These are phyloP conservation scores for Morpho achilles DNA, from an alignment of 2,888 invertebrate genomes.

Conservation along the genomic window DNA sequence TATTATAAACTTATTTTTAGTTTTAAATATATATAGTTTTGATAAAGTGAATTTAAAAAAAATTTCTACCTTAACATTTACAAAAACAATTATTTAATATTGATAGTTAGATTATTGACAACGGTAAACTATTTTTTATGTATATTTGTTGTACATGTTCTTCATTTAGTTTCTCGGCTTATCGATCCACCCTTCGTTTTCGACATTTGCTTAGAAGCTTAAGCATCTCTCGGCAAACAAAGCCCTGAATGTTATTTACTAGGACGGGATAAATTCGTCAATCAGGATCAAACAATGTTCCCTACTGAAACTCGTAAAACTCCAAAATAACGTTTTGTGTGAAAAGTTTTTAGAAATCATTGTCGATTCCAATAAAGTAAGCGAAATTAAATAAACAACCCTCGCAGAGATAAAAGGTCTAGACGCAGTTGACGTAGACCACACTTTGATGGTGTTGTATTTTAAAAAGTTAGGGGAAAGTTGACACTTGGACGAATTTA, in stretches of 20 bases:
- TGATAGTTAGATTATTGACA: background rate
- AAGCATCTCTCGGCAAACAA: slow-evolving; percentile 41
- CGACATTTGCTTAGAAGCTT: slow-evolving; percentile 55
- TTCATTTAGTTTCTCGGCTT: slow-evolving; percentile 16
- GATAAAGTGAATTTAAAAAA: too few relatives aligned
- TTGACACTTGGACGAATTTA: slow-evolving; percentile 77
- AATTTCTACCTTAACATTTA: too few relatives aligned
- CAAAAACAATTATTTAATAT: too few relatives aligned
- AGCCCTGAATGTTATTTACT: slow-evolving; percentile 54
- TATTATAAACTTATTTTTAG: too few relatives aligned
- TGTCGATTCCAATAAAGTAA: slow-evolving; percentile 74
- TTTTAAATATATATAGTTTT: too few relatives aligned
- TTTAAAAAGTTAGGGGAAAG: slow-evolving; percentile 74
- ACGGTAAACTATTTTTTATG: background rate
- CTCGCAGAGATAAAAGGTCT: slow-evolving; percentile 70
- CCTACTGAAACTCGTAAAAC: slow-evolving; percentile 40
- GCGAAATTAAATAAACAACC: slow-evolving; percentile 73
- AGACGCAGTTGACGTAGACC: slow-evolving; percentile 61
- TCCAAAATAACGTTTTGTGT: slow-evolving; percentile 39
- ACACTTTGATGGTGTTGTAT: slow-evolving; percentile 73
- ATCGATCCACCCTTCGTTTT: slow-evolving; percentile 49
- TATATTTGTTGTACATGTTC: slow-evolving; percentile 8
- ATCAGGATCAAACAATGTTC: slow-evolving; percentile 64
- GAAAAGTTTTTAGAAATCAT: slow-evolving; percentile 66
- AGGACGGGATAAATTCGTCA: slow-evolving; percentile 63